Percentiles rank a stretch among this genome's conserved stretches.
phyloP scores from a whole-genome alignment of 2,113 vertebrate genomes.

The Anthoscopus minutus region DNA sequence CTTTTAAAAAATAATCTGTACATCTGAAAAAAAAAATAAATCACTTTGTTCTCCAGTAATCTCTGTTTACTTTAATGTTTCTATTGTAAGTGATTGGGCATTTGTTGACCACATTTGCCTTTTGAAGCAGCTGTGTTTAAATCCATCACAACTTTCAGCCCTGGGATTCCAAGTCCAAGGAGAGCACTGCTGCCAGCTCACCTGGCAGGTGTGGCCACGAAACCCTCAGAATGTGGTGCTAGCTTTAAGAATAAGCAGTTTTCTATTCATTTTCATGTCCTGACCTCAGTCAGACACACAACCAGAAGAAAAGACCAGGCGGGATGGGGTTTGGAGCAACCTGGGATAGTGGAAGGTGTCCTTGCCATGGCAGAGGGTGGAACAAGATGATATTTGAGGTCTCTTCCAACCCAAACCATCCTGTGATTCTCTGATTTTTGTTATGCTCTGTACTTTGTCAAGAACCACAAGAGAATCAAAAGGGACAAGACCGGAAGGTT shows the following conservation, averaged over 20 bases:
- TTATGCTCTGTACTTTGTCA: background rate
- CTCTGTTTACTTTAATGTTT: accelerated
- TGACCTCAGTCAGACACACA: background rate
- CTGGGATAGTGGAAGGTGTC: background rate
- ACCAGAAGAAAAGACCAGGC: background rate
- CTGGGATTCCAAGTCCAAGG: background rate
- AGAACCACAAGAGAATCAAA: no score
- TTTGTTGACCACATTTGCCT: background rate
- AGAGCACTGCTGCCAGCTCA: background rate
- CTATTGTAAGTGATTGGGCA: background rate
- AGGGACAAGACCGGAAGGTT: background rate
- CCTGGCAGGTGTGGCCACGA: background rate
- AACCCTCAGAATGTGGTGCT: accelerated
- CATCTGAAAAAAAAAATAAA: background rate
- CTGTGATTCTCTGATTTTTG: no score
- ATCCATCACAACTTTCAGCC: background rate
- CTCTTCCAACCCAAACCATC: background rate
- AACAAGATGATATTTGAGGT: background rate
- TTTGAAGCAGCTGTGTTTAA: background rate
- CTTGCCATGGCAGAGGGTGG: background rate
- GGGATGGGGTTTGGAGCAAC: background rate
- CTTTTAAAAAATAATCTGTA: background rate
- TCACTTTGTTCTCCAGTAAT: background rate
- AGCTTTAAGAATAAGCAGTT: accelerated
- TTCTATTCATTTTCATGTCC: background rate